Conservation (phyloP, 2,797 vertebrate genomes). For the Macropus fuliginosus region DNA sequence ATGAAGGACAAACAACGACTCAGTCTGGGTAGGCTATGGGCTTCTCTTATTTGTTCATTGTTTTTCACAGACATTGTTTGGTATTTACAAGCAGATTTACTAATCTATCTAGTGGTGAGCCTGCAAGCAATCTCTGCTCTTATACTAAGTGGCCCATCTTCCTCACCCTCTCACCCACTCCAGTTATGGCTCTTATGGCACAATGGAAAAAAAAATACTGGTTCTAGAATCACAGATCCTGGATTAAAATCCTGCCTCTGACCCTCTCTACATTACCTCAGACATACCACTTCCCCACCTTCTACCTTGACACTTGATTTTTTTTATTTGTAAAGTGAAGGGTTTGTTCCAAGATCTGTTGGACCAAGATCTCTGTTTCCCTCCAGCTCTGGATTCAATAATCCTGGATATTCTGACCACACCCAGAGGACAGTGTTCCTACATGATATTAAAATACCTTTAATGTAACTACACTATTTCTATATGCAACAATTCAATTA, state of each 20-base stretch:
- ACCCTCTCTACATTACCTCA: neutral
- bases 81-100: neutral
- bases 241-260: neutral
- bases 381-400: neutral
- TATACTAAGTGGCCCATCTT: neutral
- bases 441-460: neutral
- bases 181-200: neutral
- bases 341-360: neutral
- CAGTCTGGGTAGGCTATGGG: neutral
- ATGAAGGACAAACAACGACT: neutral
- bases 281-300: neutral
- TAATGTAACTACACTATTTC: neutral
- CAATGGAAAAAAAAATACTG: neutral
- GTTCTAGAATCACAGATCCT: neutral
- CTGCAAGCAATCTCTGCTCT: neutral
- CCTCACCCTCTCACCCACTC: neutral
- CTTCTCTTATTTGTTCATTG: neutral
- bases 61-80: neutral
- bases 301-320: neutral
- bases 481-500: neutral
- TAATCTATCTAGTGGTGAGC: neutral
- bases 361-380: neutral
- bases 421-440: neutral
- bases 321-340: neutral
- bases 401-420: neutral